Evolutionary conservation across 2,113 vertebrate species (phyloP), one percentile per base, ranked within the genome.

Genomic region (Amphiprion percula): DNA sequence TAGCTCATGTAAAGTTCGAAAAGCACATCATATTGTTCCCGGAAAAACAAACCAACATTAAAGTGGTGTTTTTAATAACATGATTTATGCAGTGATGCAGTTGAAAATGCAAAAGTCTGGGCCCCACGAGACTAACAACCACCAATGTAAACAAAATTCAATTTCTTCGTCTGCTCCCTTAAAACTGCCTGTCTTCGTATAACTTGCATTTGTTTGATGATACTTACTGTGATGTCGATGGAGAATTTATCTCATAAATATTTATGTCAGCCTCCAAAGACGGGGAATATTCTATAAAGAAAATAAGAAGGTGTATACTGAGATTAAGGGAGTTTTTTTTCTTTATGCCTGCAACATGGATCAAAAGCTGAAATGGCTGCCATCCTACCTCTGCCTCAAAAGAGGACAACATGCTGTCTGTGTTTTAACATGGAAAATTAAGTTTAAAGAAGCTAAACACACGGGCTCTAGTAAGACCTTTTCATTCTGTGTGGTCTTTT

Each of bases 181-280:
- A 74, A 85, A 82, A 71, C 62, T 73, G 53, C 66, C 56, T 4
- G 44, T 78, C 62, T 76, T 77, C 77, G 56, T 80, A 80, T 64
- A 82, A 80, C 76, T 30, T 65, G 52, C 60, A 53, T 72, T 21
- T 74, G 60, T 83, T 83, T 84, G 84, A 87, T 84, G 73, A 82
- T 86, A 28, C 60, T 33, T 15, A 3, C 50, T 56, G 33, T 77
- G 79, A 63, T 77, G 79, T 59, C 1, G 70, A 59, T 37, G 4
- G 12, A 24, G 19, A 70, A 46, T 86, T 69, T 68, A 72, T 69
- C 60, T 68, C 82, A 77, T 88, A 81, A 83, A 83, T 88, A 87
- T 90, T 82, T 67, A 89, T 85, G 74, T 61, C 23, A 37, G 55
- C 68, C 65, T 79, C 77, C 56, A 58, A 67, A 69, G 59, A 56